Evolutionary conservation across 2,888 invertebrate species (phyloP).

Genomic region (Furcula furcula): DNA sequence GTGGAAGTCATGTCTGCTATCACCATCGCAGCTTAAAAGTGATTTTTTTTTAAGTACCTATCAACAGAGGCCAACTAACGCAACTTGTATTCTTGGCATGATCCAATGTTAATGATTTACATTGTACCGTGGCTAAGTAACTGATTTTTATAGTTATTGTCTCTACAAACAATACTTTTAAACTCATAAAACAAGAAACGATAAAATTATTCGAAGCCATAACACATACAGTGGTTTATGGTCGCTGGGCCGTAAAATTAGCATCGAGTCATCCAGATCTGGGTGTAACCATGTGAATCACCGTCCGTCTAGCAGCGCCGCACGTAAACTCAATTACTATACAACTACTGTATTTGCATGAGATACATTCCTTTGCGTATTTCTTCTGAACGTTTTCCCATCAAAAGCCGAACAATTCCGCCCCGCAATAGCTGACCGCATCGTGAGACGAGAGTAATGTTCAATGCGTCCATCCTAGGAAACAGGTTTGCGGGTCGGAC

Average conservation of each 20-base stretch:
- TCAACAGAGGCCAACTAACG: too few relatives aligned
- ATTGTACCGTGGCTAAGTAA: not conserved
- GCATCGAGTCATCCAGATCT: constrained; percentile 52
- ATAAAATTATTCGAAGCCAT: constrained; percentile 42
- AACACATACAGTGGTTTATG: constrained; percentile 55
- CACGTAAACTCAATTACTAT: not conserved
- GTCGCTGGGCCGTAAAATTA: constrained; percentile 55
- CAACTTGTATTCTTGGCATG: not conserved
- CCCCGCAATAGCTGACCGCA: constrained; percentile 20
- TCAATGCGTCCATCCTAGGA: constrained; percentile 35
- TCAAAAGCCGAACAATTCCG: constrained; percentile 15
- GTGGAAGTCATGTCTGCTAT: too few relatives aligned
- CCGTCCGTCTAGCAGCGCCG: constrained; percentile 23
- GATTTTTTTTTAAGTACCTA: too few relatives aligned
- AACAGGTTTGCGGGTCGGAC: constrained; percentile 63
- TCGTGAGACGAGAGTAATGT: constrained; percentile 22
- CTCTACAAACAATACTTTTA: constrained; percentile 22
- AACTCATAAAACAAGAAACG: constrained; percentile 37
- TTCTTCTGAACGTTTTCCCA: constrained; percentile 17
- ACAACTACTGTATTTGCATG: constrained; percentile 3
- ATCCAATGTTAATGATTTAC: not conserved
- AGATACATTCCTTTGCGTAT: constrained; percentile 10
- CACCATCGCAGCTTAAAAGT: too few relatives aligned
- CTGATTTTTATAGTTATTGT: not conserved
- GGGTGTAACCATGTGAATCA: constrained; percentile 49